Evolutionary conservation across 2,113 vertebrate species (phyloP), one percentile per base, ranked within the genome.

Genomic region (Pardalotus punctatus): DNA sequence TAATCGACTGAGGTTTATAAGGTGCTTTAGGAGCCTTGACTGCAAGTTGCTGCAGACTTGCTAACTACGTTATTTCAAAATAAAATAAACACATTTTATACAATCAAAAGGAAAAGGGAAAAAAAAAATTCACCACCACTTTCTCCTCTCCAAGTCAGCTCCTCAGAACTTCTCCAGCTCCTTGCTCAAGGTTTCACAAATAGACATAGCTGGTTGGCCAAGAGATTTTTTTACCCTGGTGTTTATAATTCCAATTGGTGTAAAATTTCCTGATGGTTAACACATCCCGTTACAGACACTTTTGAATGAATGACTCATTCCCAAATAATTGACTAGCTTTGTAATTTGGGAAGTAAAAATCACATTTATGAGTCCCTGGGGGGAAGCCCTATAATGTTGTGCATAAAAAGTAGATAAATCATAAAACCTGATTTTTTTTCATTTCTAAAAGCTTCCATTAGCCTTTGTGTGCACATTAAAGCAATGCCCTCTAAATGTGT

Each of bases 191-290:
- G 62, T 66, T 97, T 96, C 92, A 89, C 61, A 77, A 95, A 92
- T 36, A 96, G 89, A 95, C 45, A 86, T 81, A 79, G 82, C 79
- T 86, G 88, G 96, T 97, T 67, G 81, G 93, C 86, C 82, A 94
- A 95, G 50, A 86, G 47, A 27, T 94, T 91, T 97, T 97, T 97
- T 81, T 88, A 97, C 94, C 82, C 97, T 98, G 94, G 98, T 98
- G 97, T 98, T 98, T 98, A 98, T 98, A 98, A 98, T 98, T 98
- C 97, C 98, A 98, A 98, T 98, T 98, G 98, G 97, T 97, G 94
- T 98, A 97, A 98, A 98, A 97, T 98, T 98, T 98, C 97, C 97
- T 98, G 98, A 98, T 96, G 98, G 97, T 98, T 98, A 98, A 98
- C 98, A 98, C 98, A 98, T 98, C 97, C 96, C 96, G 16, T 97